phyloP scores from a whole-genome alignment of 2,797 vertebrate species.

The Emys orbicularis region DNA sequence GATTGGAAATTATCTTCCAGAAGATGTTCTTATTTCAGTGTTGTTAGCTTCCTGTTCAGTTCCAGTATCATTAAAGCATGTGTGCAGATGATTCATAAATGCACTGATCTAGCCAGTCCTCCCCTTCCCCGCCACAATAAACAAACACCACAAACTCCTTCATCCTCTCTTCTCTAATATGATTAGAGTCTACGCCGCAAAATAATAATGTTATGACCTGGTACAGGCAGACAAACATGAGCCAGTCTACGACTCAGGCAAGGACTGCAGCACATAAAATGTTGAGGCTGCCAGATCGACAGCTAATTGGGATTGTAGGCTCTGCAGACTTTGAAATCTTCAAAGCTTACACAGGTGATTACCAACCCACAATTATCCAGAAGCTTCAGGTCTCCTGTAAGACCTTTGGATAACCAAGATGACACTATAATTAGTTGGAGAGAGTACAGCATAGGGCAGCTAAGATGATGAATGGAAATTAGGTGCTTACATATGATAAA shows the following conservation, averaged over 20 bases:
- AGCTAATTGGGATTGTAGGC: constrained; percentile 36
- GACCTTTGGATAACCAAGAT: constrained; percentile 49
- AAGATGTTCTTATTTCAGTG: neutral
- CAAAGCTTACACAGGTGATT: constrained; percentile 43
- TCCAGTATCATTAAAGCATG: neutral
- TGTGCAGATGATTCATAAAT: neutral
- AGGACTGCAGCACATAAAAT: neutral
- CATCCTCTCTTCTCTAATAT: neutral
- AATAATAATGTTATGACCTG: accelerated
- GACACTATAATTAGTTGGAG: neutral
- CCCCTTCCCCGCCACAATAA: neutral
- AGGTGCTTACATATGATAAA: neutral
- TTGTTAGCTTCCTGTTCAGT: neutral
- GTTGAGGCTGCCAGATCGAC: neutral
- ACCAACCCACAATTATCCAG: neutral
- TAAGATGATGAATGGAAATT: neutral
- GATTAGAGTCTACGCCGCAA: neutral
- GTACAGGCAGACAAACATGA: neutral
- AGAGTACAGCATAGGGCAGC: neutral
- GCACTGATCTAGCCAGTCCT: neutral
- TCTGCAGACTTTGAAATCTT: neutral
- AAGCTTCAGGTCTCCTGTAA: constrained; percentile 60
- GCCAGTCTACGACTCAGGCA: accelerated
- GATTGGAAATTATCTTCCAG: neutral
- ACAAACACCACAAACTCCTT: neutral